A percentile compares a stretch with the other conserved stretches of the same genome.
phyloP scores from a whole-genome alignment of 2,888 invertebrate genomes.

The Sicus ferrugineus region DNA sequence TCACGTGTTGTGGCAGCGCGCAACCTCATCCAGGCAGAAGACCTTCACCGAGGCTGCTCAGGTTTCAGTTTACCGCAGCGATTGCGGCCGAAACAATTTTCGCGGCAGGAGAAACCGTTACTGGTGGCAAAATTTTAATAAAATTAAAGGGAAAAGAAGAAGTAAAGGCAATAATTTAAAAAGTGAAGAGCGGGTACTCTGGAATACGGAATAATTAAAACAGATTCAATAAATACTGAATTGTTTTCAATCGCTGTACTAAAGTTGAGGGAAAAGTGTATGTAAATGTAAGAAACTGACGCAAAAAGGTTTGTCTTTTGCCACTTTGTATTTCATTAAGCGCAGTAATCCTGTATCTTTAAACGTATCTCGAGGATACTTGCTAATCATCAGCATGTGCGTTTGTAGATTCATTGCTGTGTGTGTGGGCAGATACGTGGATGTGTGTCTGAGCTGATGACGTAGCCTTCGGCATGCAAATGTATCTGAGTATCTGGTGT shows the following conservation, averaged over 20 bases:
- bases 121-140: neutral
- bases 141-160: neutral
- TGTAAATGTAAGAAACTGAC: no score
- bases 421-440: neutral
- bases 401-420: neutral
- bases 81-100: conserved; percentile 11
- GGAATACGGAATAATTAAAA: conserved; percentile 22
- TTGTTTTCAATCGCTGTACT: no score
- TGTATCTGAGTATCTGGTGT: no score
- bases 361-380: no score
- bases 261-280: neutral
- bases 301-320: no score
- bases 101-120: conserved; percentile 2
- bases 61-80: conserved; percentile 26
- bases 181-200: conserved; percentile 27
- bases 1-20: neutral
- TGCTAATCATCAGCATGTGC: no score
- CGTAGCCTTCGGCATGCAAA: no score
- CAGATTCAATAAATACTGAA: neutral
- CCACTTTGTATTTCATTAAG: no score
- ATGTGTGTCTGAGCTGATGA: conserved; percentile 1
- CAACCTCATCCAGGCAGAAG: conserved; percentile 24
- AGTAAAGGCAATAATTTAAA: neutral
- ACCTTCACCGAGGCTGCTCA: conserved; percentile 12
- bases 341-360: no score